Conservation (phyloP, 92 coral and sea anemone species). For the Porites divaricata region DNA sequence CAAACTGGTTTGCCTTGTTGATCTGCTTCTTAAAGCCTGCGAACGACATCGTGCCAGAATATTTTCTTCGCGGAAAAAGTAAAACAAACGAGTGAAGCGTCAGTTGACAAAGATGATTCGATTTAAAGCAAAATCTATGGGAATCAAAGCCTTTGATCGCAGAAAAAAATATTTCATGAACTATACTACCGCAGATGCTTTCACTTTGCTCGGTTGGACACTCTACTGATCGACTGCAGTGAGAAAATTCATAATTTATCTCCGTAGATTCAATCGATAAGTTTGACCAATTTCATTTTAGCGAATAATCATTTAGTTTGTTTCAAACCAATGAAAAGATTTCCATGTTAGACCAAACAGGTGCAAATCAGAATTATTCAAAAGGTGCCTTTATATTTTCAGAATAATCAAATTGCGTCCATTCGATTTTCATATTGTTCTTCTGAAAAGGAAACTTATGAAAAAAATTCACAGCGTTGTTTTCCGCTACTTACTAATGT, state of each 20-base stretch:
- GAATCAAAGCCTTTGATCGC: slow-evolving; percentile 10
- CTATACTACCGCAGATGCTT: neutral
- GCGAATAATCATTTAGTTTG: slow-evolving; percentile 25
- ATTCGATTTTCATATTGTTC: slow-evolving; percentile 20
- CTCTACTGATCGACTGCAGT: slow-evolving; percentile 34
- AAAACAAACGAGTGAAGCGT: neutral
- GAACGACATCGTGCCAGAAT: slow-evolving; percentile 68
- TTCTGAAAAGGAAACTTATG: slow-evolving; percentile 2
- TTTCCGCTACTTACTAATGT: slow-evolving; percentile 29
- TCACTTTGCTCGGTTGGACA: neutral
- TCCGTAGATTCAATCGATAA: slow-evolving; percentile 59
- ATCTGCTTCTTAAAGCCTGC: slow-evolving; percentile 92
- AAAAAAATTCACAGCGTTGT: slow-evolving; percentile 23
- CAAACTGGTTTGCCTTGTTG: slow-evolving; percentile 92
- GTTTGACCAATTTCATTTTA: slow-evolving; percentile 54
- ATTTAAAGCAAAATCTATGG: neutral
- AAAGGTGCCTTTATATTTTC: slow-evolving; percentile 38
- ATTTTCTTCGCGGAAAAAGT: neutral
- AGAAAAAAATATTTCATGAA: neutral
- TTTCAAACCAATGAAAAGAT: slow-evolving; percentile 64
- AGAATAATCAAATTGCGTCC: slow-evolving; percentile 26
- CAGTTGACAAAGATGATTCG: slow-evolving; percentile 5
- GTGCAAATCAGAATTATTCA: neutral
- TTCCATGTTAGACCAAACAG: slow-evolving; percentile 21
- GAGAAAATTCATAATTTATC: slow-evolving; percentile 62